Percentiles rank a stretch among this genome's conserved stretches.
These are phyloP conservation scores for Phortica okadai DNA, from an alignment of 2,888 invertebrate species.

Conservation along the genomic window DNA sequence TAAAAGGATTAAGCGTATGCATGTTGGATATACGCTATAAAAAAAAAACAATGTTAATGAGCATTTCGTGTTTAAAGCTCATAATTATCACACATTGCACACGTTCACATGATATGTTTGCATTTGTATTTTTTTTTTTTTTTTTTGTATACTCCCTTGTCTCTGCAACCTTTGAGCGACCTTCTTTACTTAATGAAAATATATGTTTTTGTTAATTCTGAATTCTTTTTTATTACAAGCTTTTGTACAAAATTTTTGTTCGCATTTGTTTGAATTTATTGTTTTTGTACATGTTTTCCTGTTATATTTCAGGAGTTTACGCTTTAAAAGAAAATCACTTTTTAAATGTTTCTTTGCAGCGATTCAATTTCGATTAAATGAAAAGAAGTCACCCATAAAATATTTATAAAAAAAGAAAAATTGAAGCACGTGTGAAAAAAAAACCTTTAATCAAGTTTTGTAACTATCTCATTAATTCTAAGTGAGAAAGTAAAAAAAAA, in stretches of 20 bases:
- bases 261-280: neutral
- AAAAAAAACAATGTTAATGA: too few relatives aligned
- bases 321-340: too few relatives aligned
- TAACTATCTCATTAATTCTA: too few relatives aligned
- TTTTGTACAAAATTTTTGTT: slow-evolving; percentile 41
- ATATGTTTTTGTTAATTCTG: slow-evolving; percentile 61
- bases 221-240: slow-evolving; percentile 38
- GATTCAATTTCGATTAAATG: too few relatives aligned
- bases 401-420: too few relatives aligned
- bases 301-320: too few relatives aligned
- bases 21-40: slow-evolving; percentile 32
- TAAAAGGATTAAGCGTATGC: too few relatives aligned
- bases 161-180: slow-evolving; percentile 17
- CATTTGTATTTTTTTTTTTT: slow-evolving; percentile 7
- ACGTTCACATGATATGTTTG: slow-evolving; percentile 53
- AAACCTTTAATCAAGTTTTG: too few relatives aligned
- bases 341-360: too few relatives aligned
- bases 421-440: too few relatives aligned
- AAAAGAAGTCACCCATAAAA: too few relatives aligned
- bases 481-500: too few relatives aligned
- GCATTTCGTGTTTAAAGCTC: slow-evolving; percentile 53
- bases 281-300: neutral
- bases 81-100: slow-evolving; percentile 62
- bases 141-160: slow-evolving; percentile 29
- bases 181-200: slow-evolving; percentile 53